Evolutionary conservation across 2,113 vertebrate species (phyloP).

Genomic region (Petaurus breviceps): DNA sequence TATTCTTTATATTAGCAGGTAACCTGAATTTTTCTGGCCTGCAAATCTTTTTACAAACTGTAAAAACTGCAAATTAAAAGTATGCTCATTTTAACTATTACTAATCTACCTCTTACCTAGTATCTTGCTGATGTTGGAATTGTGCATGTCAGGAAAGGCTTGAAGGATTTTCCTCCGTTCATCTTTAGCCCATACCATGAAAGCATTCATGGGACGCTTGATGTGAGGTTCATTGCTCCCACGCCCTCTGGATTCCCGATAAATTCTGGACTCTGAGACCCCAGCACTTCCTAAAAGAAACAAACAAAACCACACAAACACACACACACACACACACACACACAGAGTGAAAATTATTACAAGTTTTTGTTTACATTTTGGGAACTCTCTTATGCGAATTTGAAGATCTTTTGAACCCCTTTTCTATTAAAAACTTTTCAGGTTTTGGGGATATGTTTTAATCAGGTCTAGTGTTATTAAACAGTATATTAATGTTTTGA

Average conservation of each 20-base stretch:
- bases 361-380: conserved; percentile 9
- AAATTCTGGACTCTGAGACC: conserved; percentile 98
- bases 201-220: conserved; percentile 99
- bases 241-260: conserved; percentile 94
- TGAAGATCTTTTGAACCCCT: conserved; percentile 56
- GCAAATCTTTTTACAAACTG: neutral
- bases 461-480: conserved; percentile 38
- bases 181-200: conserved; percentile 99
- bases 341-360: conserved; percentile 13
- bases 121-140: conserved; percentile 99
- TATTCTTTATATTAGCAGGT: neutral
- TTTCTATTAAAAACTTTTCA: conserved; percentile 27
- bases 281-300: conserved; percentile 91
- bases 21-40: neutral
- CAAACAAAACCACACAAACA: neutral
- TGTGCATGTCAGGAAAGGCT: conserved; percentile 99
- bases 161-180: conserved; percentile 98
- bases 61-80: neutral
- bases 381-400: neutral
- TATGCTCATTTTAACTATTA: neutral
- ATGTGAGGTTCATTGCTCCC: conserved; percentile 95
- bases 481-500: conserved; percentile 46
- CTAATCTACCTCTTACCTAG: conserved; percentile 86
- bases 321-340: neutral
- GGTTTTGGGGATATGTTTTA: conserved; percentile 47